Conservation (phyloP, 2,888 invertebrate species). For the Matsumyia berberina region DNA sequence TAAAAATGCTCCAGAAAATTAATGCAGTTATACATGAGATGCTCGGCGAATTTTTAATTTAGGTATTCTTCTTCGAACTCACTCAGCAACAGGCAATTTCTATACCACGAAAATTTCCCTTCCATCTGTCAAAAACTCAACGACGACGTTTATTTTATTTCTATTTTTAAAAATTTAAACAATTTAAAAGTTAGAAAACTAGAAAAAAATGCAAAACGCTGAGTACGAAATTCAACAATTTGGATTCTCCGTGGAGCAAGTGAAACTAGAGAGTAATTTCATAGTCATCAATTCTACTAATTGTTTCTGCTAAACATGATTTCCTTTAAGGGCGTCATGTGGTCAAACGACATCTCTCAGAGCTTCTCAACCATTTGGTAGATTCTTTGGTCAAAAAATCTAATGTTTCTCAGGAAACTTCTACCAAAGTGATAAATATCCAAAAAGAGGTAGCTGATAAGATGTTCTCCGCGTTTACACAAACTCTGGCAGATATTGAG, state of each 20-base stretch:
- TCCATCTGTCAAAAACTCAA: slow-evolving; percentile 53
- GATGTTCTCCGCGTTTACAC: slow-evolving; percentile 77
- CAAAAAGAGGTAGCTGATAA: slow-evolving; percentile 78
- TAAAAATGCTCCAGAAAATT: too few relatives aligned
- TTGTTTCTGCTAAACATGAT: not conserved
- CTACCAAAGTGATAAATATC: slow-evolving; percentile 63
- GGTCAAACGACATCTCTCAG: slow-evolving; percentile 49
- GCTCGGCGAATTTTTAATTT: too few relatives aligned
- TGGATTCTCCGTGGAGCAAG: slow-evolving; percentile 78
- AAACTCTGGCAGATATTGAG: slow-evolving; percentile 76
- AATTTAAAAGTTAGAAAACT: not conserved
- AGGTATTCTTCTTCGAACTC: slow-evolving; percentile 25
- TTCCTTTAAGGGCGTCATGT: slow-evolving; percentile 48
- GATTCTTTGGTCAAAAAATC: slow-evolving; percentile 70
- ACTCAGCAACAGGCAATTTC: not conserved
- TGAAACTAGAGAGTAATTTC: slow-evolving; percentile 79
- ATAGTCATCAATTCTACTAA: slow-evolving; percentile 68
- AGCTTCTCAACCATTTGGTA: slow-evolving; percentile 45
- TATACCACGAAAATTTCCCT: slow-evolving; percentile 20
- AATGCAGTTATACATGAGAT: too few relatives aligned
- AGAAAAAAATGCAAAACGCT: slow-evolving; percentile 76
- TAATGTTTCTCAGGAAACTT: slow-evolving; percentile 76
- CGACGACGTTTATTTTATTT: slow-evolving; percentile 30
- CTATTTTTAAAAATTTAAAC: slow-evolving; percentile 16
- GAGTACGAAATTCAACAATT: slow-evolving; percentile 80